Percentiles rank a stretch among this genome's conserved stretches.
Conservation (phyloP, 2,113 vertebrate species). For the Apus apus region DNA sequence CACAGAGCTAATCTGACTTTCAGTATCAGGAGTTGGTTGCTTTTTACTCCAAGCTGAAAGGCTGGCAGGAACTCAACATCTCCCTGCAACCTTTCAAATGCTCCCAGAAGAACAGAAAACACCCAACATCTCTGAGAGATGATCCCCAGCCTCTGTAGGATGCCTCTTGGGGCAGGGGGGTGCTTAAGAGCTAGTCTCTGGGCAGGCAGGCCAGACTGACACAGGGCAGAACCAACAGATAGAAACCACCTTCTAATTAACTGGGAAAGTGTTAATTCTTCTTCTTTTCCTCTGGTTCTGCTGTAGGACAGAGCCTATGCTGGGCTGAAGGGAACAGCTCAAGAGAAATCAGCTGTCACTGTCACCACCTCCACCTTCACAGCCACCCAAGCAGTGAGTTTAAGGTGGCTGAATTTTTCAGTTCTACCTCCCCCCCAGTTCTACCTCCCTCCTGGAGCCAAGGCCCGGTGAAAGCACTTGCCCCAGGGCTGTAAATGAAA, state of each 20-base stretch:
- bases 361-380: not conserved
- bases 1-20: not conserved
- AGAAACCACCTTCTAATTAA: not conserved
- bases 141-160: not conserved
- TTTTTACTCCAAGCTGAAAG: not conserved
- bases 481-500: not conserved
- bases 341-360: not conserved
- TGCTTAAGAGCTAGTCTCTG: not conserved
- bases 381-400: not conserved
- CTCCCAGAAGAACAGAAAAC: not conserved
- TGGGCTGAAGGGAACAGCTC: not conserved
- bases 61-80: not conserved
- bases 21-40: not conserved
- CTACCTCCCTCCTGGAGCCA: not conserved
- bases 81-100: not conserved
- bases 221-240: accelerated
- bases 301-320: not conserved
- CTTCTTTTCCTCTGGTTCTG: not conserved
- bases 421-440: not conserved
- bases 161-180: not conserved
- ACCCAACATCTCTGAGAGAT: not conserved
- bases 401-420: not conserved
- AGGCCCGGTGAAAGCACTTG: not conserved
- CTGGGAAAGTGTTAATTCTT: not conserved
- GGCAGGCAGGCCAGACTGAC: not conserved